A percentile compares a stretch with the other conserved stretches of the same genome.
phyloP scores from a whole-genome alignment of 1,140 invertebrate genomes.

The Chlorops oryzae region DNA sequence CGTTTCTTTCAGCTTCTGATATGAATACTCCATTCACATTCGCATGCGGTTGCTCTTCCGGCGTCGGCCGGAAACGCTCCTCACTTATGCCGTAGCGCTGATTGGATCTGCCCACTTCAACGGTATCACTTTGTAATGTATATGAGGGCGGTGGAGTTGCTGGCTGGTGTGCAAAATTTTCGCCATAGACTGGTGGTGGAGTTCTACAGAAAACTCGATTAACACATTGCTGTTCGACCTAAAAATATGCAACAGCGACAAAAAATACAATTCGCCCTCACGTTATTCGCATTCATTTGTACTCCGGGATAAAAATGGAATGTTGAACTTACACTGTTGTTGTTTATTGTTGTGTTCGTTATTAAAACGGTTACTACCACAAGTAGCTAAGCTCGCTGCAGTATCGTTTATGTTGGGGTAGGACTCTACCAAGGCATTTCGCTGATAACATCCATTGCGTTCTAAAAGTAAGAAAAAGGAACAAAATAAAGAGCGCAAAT shows the following conservation, averaged over 20 bases:
- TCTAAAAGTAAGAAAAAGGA: too few relatives aligned
- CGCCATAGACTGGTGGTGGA: slow-evolving; percentile 25
- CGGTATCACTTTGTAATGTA: slow-evolving; percentile 19
- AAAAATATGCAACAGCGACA: not conserved
- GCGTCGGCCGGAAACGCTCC: not conserved
- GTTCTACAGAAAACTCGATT: slow-evolving; percentile 18
- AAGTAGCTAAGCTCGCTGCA: not conserved
- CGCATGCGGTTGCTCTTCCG: not conserved
- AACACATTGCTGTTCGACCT: slow-evolving; percentile 2
- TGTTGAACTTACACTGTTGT: not conserved
- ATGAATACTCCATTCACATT: not conserved
- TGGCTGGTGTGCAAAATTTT: slow-evolving; percentile 17
- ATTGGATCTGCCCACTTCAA: not conserved
- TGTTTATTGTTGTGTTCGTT: not conserved
- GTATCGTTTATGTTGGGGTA: too few relatives aligned
- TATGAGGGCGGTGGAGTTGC: slow-evolving; percentile 39
- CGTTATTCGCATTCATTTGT: too few relatives aligned
- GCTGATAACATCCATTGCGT: too few relatives aligned
- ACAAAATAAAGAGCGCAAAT: too few relatives aligned
- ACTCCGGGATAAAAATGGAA: not conserved
- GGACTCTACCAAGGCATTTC: too few relatives aligned
- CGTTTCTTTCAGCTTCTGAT: not conserved
- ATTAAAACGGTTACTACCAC: not conserved
- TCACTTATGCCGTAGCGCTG: not conserved
- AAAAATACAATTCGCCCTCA: not conserved